Base-by-base conservation (phyloP, 2,113 vertebrate species). In the Heptranchias perlo region DNA sequence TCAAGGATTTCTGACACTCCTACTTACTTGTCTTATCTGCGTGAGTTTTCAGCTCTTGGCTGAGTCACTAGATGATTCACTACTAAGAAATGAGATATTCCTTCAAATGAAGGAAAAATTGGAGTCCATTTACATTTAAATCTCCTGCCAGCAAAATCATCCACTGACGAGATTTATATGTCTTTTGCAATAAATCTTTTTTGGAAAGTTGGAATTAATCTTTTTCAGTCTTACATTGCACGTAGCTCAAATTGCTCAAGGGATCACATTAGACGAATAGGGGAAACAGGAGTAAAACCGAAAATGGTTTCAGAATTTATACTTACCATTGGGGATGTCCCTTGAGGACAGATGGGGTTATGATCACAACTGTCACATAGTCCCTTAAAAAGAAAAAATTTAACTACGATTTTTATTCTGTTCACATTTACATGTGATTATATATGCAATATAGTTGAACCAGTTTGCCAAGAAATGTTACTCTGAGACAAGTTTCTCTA, bases 341-440 rank as follows among this genome's bases (percentile, higher is more conserved):
- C 78, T 47, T n/a, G 96, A 0, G 87, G 0, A 89, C 98, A 98
- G 89, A 95, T 97, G 64, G 98, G 98, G n/a, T 96, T 7, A 95
- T 96, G 96, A 0, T 96, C n/a, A 96, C 98, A 98, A 96, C 97
- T 96, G 21, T 97, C 21, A 96, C 98, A 98, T 61, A 96, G 94
- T 82, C 98, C 98, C 98, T 98, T 96, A 62, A 96, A 92, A 47
- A 87, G 35, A 94, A 47, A 97, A 21, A 76, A 64, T 52, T 76
- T 76, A 96, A 52, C 39, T 95, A 35, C 52, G 94, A 95, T 69
- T 62, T 93, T 31, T 21, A 47, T 62, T 39, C 31, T 62, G 35
- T 35, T 93, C 58, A 93, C 5, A 5, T 62, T 93, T 58, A 14
- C 58, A 39, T 64, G 58, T 91, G 87, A 28, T 58, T 91, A 3